Conservation (phyloP, 35 echinoderm and acorn worm genomes). For the Heliocidaris tuberculata region DNA sequence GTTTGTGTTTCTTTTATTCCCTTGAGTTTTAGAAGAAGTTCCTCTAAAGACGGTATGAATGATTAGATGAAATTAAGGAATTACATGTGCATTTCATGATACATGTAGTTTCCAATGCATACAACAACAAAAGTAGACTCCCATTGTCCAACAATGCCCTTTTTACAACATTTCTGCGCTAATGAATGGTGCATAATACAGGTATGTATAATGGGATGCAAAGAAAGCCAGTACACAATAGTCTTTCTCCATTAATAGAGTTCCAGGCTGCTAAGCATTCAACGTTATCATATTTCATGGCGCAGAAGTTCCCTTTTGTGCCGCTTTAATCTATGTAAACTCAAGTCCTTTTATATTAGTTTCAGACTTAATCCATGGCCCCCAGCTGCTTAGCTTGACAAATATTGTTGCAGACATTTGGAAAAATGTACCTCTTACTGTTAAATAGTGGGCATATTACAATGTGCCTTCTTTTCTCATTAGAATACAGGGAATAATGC, state of each 20-base stretch:
- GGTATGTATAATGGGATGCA: too few relatives aligned
- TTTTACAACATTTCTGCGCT: too few relatives aligned
- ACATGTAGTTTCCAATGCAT: too few relatives aligned
- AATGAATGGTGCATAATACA: too few relatives aligned
- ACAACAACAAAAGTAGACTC: too few relatives aligned
- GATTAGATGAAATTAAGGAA: too few relatives aligned
- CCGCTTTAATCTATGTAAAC: neutral
- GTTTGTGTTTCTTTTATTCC: too few relatives aligned
- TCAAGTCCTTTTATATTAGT: neutral
- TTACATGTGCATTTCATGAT: too few relatives aligned
- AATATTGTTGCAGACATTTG: conserved; percentile 17
- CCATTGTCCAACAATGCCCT: too few relatives aligned
- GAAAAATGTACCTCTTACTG: conserved; percentile 13
- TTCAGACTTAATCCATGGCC: neutral
- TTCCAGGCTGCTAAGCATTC: neutral
- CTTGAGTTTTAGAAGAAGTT: too few relatives aligned
- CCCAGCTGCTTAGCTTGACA: neutral
- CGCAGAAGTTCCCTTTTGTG: neutral
- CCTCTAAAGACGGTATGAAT: too few relatives aligned
- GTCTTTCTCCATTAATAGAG: neutral
- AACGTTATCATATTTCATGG: neutral
- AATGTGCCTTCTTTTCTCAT: neutral
- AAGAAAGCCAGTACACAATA: neutral
- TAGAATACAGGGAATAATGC: neutral
- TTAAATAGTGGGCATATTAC: neutral